Percentiles rank a stretch among this genome's conserved stretches.
These are phyloP conservation scores for Barbus barbus DNA, from an alignment of 2,113 vertebrate species.

Conservation along the genomic window DNA sequence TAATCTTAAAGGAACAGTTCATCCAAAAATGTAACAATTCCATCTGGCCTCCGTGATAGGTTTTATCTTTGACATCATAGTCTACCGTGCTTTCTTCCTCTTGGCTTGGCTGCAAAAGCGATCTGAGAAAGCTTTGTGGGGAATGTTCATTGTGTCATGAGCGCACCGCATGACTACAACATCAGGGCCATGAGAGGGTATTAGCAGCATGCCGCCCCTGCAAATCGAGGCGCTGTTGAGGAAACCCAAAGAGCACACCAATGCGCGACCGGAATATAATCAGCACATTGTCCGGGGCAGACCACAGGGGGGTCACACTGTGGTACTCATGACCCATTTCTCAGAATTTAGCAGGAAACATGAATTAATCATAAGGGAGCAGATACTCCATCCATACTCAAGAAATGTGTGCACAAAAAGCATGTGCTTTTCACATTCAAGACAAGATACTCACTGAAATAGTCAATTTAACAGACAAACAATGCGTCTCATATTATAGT, in stretches of 20 bases:
- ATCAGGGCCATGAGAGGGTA: constrained; percentile 34
- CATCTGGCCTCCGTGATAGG: background rate
- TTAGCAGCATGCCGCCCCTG: constrained; percentile 50
- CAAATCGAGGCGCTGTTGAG: constrained; percentile 8
- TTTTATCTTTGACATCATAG: background rate
- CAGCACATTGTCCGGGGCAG: constrained; percentile 54
- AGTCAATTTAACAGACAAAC: background rate
- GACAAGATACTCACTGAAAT: background rate
- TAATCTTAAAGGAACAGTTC: background rate
- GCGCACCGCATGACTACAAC: constrained; percentile 46
- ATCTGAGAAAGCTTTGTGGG: constrained; percentile 35
- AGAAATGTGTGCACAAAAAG: background rate
- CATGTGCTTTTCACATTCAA: no score
- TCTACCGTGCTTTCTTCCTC: background rate
- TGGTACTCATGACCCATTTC: constrained; percentile 37
- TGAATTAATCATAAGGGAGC: constrained; percentile 46
- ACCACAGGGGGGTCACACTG: constrained; percentile 21
- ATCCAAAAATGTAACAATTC: background rate
- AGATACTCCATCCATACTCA: constrained; percentile 7
- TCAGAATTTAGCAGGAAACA: constrained; percentile 48
- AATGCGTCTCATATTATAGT: background rate
- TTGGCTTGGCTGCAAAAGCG: background rate
- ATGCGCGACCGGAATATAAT: constrained; percentile 42
- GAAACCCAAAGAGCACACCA: constrained; percentile 28
- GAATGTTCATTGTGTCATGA: constrained; percentile 39